Evolutionary conservation across 2,797 vertebrate genomes (phyloP), one percentile per base, ranked within the genome.

Genomic region (Eulemur albifrons): DNA sequence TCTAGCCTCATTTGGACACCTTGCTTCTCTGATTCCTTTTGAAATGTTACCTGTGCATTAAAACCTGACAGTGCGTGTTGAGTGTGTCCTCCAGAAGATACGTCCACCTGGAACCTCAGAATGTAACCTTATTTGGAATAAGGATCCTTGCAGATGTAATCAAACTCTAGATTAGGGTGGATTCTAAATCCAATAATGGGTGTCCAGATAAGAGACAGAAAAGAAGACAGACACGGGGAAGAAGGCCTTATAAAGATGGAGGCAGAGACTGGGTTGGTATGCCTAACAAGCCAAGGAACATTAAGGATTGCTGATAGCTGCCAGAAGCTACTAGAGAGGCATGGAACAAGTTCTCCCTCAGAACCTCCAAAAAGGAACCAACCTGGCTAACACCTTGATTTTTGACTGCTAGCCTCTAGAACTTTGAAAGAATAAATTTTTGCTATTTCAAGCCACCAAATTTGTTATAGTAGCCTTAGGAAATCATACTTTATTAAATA

Each of bases 401-500:
- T 92, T 88, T 67, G 7, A 79, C 30, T 90, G 88, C 43, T 54
- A 54, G 50, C 14, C 23, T 79, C 82, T 30, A 93, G 57, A 94
- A 83, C 9, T 67, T 23, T 75, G 50, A 50, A 94, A 82, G 14
- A 85, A 92, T 79, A 88, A 21, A 81, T 86, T 59, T 79, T 13
- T 73, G 20, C 79, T 73, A 32, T 69, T 93, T 84, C 76, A 92
- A 91, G 20, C 2, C 30, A 82, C 79, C 18, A 63, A 70, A 7
- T 93, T 82, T 90, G 13, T 88, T 92, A 76, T 1, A 48, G 12
- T 14, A 88, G 61, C 50, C 38, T 32, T 76, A 48, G 52, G 50
- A 93, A 92, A 92, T 81, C 40, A 45, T 1, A 45, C 23, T 48
- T 85, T 93, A 61, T 70, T 75, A 88, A 92, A 79, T 94, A 75